phyloP scores from a whole-genome alignment of 2,113 vertebrate species.

The Halcyon senegalensis region DNA sequence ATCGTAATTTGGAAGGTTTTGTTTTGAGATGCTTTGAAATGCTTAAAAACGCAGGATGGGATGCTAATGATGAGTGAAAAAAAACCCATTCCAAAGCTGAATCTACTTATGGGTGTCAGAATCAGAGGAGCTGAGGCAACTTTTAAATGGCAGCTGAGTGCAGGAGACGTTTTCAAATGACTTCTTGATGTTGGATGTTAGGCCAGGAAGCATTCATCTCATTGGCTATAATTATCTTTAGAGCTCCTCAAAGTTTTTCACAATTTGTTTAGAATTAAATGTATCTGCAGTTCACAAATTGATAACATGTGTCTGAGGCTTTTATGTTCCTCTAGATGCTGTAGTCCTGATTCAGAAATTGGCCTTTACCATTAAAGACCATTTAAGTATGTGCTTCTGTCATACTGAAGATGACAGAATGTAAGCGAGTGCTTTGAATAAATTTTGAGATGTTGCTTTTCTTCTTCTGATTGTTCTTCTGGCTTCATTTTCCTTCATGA shows the following conservation, averaged over 20 bases:
- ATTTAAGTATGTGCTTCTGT: neutral
- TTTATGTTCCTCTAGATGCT: neutral
- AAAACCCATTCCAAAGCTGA: neutral
- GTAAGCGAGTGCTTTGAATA: neutral
- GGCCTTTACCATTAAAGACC: neutral
- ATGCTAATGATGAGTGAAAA: neutral
- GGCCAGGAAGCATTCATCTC: neutral
- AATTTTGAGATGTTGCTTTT: neutral
- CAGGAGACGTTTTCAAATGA: neutral
- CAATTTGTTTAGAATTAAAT: neutral
- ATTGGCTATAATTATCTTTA: neutral
- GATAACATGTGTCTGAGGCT: neutral
- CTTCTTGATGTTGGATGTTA: neutral
- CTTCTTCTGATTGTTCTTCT: neutral
- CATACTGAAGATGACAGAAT: neutral
- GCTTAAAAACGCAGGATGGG: neutral
- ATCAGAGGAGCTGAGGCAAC: neutral
- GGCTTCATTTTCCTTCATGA: neutral
- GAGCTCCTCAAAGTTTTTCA: neutral
- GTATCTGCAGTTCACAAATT: neutral
- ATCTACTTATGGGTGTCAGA: neutral
- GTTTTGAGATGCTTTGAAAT: neutral
- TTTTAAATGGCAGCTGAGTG: neutral
- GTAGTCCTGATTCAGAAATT: neutral
- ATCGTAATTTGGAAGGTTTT: accelerated